Conservation (phyloP, 2,888 invertebrate species). For the Tenthredo notha region DNA sequence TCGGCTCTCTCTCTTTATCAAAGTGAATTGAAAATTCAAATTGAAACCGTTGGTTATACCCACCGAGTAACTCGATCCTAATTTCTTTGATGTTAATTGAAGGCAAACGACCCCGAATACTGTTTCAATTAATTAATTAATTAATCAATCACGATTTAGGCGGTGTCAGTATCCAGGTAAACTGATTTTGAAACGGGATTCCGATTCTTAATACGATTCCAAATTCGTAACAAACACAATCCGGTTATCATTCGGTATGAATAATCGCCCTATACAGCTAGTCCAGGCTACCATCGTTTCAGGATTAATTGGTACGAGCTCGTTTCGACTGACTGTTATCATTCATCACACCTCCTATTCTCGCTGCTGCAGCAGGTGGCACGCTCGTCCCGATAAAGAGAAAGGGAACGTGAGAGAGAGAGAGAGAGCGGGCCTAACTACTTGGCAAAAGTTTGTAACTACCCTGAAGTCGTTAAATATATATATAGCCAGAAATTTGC, state of each 20-base stretch:
- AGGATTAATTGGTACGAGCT: neutral
- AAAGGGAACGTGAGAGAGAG: neutral
- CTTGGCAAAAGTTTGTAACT: neutral
- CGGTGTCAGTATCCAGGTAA: neutral
- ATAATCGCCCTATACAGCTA: neutral
- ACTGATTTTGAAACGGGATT: neutral
- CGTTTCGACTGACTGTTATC: neutral
- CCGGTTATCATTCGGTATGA: neutral
- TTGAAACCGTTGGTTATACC: neutral
- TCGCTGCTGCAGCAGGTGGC: conserved; percentile 5
- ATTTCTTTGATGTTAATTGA: conserved; percentile 26
- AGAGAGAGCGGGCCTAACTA: neutral
- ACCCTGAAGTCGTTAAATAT: neutral
- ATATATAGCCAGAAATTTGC: neutral
- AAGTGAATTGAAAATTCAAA: conserved; percentile 29
- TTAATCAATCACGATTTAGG: neutral
- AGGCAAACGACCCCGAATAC: conserved; percentile 10
- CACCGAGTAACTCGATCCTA: neutral
- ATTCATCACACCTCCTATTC: neutral
- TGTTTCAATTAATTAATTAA: neutral
- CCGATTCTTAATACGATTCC: neutral
- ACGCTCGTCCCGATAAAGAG: neutral
- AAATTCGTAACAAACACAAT: neutral
- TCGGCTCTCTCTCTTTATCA: conserved; percentile 3
- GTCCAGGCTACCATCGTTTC: neutral